A percentile compares a stretch with the other conserved stretches of the same genome.
These are phyloP conservation scores for Coboldia fuscipes DNA, from an alignment of 1,140 invertebrate genomes.

Conservation along the genomic window DNA sequence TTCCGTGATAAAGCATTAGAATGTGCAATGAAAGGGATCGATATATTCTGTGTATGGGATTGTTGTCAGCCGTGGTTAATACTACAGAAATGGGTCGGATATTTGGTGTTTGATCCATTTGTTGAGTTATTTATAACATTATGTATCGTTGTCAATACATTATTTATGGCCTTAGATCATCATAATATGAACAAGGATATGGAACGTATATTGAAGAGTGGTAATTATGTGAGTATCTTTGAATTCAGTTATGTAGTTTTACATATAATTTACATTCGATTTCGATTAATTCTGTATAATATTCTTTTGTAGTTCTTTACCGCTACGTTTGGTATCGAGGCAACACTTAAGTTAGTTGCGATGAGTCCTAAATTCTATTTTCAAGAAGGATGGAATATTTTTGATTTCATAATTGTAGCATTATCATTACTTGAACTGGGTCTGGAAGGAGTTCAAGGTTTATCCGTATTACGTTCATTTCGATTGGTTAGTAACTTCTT, in stretches of 20 bases:
- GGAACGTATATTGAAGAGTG: conserved; percentile 64
- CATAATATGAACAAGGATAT: conserved; percentile 80
- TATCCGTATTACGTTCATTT: conserved; percentile 93
- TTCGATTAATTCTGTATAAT: neutral
- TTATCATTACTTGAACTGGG: conserved; percentile 85
- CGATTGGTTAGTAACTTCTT: conserved; percentile 61
- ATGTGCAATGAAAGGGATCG: conserved; percentile 53
- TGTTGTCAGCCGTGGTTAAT: conserved; percentile 81
- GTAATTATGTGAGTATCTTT: conserved; percentile 72
- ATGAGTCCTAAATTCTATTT: conserved; percentile 96
- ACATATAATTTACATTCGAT: too few species aligned
- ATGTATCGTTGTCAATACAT: conserved; percentile 93
- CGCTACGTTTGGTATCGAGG: conserved; percentile 91
- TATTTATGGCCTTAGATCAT: conserved; percentile 96
- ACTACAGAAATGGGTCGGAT: conserved; percentile 71
- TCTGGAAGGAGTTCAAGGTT: conserved; percentile 79
- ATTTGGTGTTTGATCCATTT: conserved; percentile 93
- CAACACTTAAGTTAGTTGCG: conserved; percentile 84
- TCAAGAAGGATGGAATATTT: conserved; percentile 97
- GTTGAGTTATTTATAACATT: conserved; percentile 95
- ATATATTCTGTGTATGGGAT: conserved; percentile 93
- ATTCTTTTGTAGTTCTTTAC: conserved; percentile 73
- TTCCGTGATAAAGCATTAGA: conserved; percentile 66
- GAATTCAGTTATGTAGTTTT: neutral
- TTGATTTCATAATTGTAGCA: conserved; percentile 95